phyloP scores from a whole-genome alignment of 2,888 invertebrate species.

The Tinea semifulvella region DNA sequence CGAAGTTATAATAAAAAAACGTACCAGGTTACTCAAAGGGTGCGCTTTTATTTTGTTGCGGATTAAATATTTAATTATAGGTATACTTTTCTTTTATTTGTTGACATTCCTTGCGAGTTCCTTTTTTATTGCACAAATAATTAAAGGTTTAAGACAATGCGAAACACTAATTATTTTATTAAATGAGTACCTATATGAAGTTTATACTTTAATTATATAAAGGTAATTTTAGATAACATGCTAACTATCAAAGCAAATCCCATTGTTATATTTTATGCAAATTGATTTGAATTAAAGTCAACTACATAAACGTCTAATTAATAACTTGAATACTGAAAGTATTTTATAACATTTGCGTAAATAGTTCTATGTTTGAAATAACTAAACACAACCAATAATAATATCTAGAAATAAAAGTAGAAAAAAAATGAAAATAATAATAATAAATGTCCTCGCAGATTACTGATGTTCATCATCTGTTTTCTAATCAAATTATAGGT shows the following conservation, averaged over 20 bases:
- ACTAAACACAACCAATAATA: background rate
- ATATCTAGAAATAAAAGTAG: background rate
- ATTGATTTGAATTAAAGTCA: too few species aligned
- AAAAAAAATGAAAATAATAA: too few species aligned
- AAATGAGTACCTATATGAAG: too few species aligned
- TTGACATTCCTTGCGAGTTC: too few species aligned
- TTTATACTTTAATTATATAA: background rate
- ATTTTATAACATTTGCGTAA: background rate
- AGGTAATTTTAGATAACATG: slow-evolving; percentile 3
- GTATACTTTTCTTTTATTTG: too few species aligned
- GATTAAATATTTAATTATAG: too few species aligned
- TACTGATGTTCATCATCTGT: slow-evolving; percentile 11
- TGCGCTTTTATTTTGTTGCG: too few species aligned
- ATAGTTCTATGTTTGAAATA: background rate
- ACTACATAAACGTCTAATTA: background rate
- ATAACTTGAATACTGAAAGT: background rate
- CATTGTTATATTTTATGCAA: background rate
- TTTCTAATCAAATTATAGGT: slow-evolving; percentile 12
- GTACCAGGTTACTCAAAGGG: too few species aligned
- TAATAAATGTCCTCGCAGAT: slow-evolving; percentile 8
- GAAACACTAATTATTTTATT: too few species aligned
- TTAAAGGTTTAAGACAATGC: too few species aligned
- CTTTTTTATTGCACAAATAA: too few species aligned
- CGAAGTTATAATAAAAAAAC: too few species aligned
- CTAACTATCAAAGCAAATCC: background rate